Percentiles rank a stretch among this genome's conserved stretches.
These are phyloP conservation scores for Habrosyne pyritoides DNA, from an alignment of 2,888 invertebrate species.

Conservation along the genomic window DNA sequence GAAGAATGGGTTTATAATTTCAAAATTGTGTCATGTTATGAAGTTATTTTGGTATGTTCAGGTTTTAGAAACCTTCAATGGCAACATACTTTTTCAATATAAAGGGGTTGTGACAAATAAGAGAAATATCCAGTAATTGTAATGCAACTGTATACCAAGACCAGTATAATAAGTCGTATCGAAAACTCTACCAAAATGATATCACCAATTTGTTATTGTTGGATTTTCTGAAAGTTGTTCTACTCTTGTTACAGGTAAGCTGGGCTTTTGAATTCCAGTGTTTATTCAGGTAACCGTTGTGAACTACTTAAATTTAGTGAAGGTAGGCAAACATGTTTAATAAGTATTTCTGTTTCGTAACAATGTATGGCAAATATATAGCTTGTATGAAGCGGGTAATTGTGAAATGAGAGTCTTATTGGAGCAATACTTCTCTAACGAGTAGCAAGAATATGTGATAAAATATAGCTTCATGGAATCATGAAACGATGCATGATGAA, in stretches of 20 bases:
- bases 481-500: too few species aligned
- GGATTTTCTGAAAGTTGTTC: conserved; percentile 28
- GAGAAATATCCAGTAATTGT: neutral
- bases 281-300: conserved; percentile 28
- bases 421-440: too few species aligned
- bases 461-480: too few species aligned
- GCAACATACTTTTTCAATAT: too few species aligned
- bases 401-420: too few species aligned
- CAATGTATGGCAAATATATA: too few species aligned
- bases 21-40: too few species aligned
- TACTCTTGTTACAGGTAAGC: conserved; percentile 48
- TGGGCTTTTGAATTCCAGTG: conserved; percentile 13
- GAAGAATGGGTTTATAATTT: too few species aligned
- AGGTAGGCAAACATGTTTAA: conserved; percentile 15
- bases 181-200: neutral
- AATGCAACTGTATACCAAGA: neutral
- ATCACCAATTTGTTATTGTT: conserved; percentile 5
- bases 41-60: too few species aligned
- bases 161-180: neutral
- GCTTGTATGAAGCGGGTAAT: too few species aligned
- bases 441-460: too few species aligned
- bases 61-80: too few species aligned
- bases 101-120: neutral
- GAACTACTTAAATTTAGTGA: conserved; percentile 23
- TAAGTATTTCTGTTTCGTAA: conserved; percentile 19